phyloP scores from a whole-genome alignment of 2,113 vertebrate species.

The Motacilla alba region DNA sequence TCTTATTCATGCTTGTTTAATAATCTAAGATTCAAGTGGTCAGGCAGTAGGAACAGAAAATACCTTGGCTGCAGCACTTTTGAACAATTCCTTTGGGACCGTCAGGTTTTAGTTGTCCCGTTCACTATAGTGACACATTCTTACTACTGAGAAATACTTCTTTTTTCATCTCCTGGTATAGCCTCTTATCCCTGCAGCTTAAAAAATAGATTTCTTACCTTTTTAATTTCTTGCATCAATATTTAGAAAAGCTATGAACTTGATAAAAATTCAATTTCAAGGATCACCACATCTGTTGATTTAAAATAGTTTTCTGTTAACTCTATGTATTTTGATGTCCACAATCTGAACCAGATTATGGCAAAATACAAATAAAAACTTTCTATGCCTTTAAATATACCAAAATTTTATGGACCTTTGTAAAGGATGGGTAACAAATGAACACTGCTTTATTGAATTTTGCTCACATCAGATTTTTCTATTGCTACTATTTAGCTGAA shows the following conservation, averaged over 20 bases:
- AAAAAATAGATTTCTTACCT: not conserved
- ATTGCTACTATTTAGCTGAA: not conserved
- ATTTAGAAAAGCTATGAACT: not conserved
- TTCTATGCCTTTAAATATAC: not conserved
- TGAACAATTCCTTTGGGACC: not conserved
- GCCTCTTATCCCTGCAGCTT: not conserved
- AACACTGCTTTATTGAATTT: not conserved
- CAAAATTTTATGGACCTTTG: not conserved
- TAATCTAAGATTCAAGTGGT: not conserved
- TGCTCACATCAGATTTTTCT: not conserved
- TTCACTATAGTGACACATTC: not conserved
- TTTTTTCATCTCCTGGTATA: not conserved
- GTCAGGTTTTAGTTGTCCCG: not conserved
- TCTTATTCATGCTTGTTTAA: not conserved
- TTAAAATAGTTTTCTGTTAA: not conserved
- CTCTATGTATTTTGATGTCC: not conserved
- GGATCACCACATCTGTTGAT: not conserved
- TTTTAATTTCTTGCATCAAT: not conserved
- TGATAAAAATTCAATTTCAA: not conserved
- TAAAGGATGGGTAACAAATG: not conserved
- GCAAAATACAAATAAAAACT: not conserved
- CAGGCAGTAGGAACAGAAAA: not conserved
- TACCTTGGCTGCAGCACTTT: not conserved
- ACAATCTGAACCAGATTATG: not conserved
- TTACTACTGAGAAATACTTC: not conserved